Conservation (phyloP, 2,888 invertebrate species). For the Gymnocheta viridis region DNA sequence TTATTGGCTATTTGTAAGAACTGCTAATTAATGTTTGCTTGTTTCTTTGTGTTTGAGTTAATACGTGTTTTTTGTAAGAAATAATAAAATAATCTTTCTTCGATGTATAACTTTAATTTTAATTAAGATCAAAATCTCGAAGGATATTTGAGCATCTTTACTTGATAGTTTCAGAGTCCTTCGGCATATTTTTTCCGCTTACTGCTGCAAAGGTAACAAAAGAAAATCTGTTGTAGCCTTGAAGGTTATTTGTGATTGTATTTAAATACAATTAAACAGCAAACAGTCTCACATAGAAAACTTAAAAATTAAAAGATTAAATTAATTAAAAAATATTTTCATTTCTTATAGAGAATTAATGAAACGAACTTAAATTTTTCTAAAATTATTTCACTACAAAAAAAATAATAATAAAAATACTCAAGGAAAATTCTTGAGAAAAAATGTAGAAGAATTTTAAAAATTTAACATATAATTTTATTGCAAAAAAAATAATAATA, state of each 20-base stretch:
- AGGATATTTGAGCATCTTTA: neutral
- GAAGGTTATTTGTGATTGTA: neutral
- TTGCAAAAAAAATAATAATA: too few relatives aligned
- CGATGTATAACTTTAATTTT: slow-evolving; percentile 17
- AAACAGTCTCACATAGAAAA: neutral
- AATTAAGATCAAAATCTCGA: slow-evolving; percentile 39
- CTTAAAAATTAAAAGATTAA: too few relatives aligned
- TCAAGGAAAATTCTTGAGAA: too few relatives aligned
- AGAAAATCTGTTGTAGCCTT: neutral
- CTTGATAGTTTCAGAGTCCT: neutral
- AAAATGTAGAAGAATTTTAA: too few relatives aligned
- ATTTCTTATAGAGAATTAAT: too few relatives aligned
- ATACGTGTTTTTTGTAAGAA: neutral
- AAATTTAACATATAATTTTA: too few relatives aligned
- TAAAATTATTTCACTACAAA: too few relatives aligned
- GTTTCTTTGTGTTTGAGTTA: neutral
- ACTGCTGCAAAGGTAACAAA: neutral
- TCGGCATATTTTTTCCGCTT: neutral
- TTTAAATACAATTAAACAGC: neutral
- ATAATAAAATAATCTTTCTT: neutral
- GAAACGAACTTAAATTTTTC: too few relatives aligned
- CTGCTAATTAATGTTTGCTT: neutral
- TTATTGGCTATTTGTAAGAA: neutral
- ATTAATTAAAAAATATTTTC: too few relatives aligned
- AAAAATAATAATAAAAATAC: too few relatives aligned